Base-by-base conservation (phyloP, 2,113 vertebrate species). In the Vulpes lagopus region DNA sequence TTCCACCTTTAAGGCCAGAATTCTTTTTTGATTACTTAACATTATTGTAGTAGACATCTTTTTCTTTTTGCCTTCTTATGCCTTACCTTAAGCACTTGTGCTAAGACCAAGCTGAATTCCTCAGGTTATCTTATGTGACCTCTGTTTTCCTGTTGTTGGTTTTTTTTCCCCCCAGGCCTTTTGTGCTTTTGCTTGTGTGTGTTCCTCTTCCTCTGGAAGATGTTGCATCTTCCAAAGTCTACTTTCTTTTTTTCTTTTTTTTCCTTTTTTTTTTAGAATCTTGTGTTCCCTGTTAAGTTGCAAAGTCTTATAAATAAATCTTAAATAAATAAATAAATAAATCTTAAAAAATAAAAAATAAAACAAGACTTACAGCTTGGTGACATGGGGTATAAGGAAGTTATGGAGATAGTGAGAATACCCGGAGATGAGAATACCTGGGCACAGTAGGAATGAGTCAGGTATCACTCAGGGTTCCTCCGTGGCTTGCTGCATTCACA, bases 261-360 rank as follows among this genome's bases (percentile, higher is more conserved):
- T 93, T 94, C 64, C 81, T 92, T 27, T 32, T 84, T 86, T 67
- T 80, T 62, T 93, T 94, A 87, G 65, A 57, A 69, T 64, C 74
- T 91, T 93, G 17, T 79, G 5, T 53, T 35, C 30, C 43, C 16
- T 84, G 6, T 92, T 84, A 84, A n/a, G 53, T 32, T 92, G 22
- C 89, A 65, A 88, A 38, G 15, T 90, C 5, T 5, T 5, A 5
- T 43, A 43, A 43, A 43, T 43, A 43, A 43, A 43, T 43, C 38
- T 43, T 43, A 5, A 43, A 43, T 43, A 43, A 43, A 5, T 43
- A 43, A 43, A 6, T 43, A 43, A 43, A 43, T 43, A 43, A 43
- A 43, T 43, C 43, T 43, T 43, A 5, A 43, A 43, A 43, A 43
- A 43, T 43, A 43, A 43, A 43, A 43, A 43, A 43, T 62, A 51